A percentile compares a stretch with the other conserved stretches of the same genome.
phyloP scores from a whole-genome alignment of 2,113 vertebrate genomes.

The Pseudonaja textilis region DNA sequence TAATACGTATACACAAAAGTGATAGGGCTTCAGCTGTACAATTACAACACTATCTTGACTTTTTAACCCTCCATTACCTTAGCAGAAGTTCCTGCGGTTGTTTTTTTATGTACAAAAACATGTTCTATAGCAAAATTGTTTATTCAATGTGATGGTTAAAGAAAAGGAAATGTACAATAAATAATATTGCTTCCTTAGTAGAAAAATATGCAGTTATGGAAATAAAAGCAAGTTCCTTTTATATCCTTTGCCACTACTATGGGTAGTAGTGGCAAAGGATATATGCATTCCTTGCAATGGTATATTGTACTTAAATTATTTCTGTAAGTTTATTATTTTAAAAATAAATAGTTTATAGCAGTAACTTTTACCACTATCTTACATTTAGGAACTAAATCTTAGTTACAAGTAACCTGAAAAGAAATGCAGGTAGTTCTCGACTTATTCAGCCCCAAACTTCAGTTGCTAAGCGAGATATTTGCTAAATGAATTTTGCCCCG shows the following conservation, averaged over 20 bases:
- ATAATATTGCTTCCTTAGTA: background rate
- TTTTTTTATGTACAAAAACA: background rate
- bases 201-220: background rate
- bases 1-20: background rate
- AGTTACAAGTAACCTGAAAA: background rate
- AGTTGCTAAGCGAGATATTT: background rate
- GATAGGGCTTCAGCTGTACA: background rate
- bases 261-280: background rate
- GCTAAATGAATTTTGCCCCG: background rate
- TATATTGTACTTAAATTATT: background rate
- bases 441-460: background rate
- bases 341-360: background rate
- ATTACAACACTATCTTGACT: background rate
- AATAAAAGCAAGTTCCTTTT: background rate
- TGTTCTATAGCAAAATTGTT: background rate
- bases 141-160: background rate
- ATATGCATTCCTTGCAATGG: background rate
- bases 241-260: background rate
- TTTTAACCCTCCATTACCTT: background rate
- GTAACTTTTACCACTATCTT: background rate
- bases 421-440: background rate
- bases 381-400: background rate
- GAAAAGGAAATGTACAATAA: background rate
- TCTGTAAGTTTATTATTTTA: background rate
- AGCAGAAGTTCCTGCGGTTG: background rate